These are phyloP conservation scores for Lucifuga dentata DNA, from an alignment of 2,113 vertebrate genomes.

Conservation along the genomic window DNA sequence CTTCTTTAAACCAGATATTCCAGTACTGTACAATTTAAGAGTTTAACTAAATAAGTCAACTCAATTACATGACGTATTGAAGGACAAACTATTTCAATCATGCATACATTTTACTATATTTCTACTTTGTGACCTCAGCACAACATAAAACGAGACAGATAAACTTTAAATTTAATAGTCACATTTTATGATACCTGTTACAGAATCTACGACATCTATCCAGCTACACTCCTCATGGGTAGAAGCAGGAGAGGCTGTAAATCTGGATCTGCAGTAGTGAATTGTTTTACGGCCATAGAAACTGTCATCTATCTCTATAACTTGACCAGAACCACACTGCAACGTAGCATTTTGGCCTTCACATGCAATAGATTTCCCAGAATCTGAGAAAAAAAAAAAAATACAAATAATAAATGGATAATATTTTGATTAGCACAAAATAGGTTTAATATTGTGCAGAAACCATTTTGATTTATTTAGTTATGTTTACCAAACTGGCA, in stretches of 20 bases:
- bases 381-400: constrained; percentile 74
- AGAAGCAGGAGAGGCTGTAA: constrained; percentile 14
- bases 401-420: not conserved
- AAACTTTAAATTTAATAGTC: no score
- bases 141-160: not conserved
- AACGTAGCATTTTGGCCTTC: constrained; percentile 85
- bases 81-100: no score
- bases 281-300: constrained; percentile 89
- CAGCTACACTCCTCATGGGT: constrained; percentile 87
- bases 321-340: constrained; percentile 90
- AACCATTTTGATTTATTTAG: not conserved
- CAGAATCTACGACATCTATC: constrained; percentile 84
- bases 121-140: not conserved
- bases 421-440: not conserved
- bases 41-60: no score
- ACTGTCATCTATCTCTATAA: constrained; percentile 87
- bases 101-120: no score
- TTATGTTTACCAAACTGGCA: constrained; percentile 89
- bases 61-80: no score
- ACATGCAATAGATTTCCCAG: constrained; percentile 86
- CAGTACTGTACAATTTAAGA: no score
- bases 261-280: constrained; percentile 84
- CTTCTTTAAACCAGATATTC: constrained; percentile 14
- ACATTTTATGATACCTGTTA: constrained; percentile 84
- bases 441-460: not conserved